phyloP scores from a whole-genome alignment of 2,888 invertebrate species.

The Amphipyra tragopoginis region DNA sequence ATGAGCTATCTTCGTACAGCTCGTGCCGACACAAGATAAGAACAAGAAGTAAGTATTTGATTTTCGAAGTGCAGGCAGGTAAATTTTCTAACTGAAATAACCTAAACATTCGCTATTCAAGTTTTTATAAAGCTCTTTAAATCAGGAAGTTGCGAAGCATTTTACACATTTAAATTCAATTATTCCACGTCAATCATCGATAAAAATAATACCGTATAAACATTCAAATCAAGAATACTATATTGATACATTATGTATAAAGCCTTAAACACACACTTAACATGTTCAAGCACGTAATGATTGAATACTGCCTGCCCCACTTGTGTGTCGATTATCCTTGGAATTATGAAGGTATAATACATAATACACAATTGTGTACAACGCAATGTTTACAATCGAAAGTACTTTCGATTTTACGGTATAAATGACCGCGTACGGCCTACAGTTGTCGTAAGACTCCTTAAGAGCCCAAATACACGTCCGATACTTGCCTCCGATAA shows the following conservation, averaged over 20 bases:
- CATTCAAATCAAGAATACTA: slow-evolving; percentile 9
- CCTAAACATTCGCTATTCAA: too few species aligned
- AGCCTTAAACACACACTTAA: slow-evolving; percentile 14
- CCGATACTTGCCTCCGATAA: too few species aligned
- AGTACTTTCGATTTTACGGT: slow-evolving; percentile 31
- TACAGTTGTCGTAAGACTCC: too few species aligned
- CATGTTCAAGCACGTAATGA: slow-evolving; percentile 34
- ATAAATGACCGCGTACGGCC: too few species aligned
- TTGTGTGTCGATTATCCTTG: slow-evolving; percentile 37
- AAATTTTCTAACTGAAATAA: too few species aligned
- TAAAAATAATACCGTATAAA: slow-evolving; percentile 31
- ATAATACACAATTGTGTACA: neutral
- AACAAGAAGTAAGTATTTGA: too few species aligned
- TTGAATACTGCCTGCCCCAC: slow-evolving; percentile 25
- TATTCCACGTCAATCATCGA: slow-evolving; percentile 6
- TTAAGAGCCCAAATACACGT: too few species aligned
- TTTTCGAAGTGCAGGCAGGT: too few species aligned
- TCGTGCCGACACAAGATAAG: too few species aligned
- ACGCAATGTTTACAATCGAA: slow-evolving; percentile 27
- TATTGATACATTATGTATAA: slow-evolving; percentile 24
- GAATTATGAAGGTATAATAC: slow-evolving; percentile 10
- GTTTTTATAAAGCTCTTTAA: too few species aligned
- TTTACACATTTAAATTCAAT: neutral
- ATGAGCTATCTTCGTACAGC: too few species aligned
- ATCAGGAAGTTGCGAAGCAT: too few species aligned